Evolutionary conservation across 2,888 invertebrate genomes (phyloP).

Genomic region (Eristalinus aeneus): DNA sequence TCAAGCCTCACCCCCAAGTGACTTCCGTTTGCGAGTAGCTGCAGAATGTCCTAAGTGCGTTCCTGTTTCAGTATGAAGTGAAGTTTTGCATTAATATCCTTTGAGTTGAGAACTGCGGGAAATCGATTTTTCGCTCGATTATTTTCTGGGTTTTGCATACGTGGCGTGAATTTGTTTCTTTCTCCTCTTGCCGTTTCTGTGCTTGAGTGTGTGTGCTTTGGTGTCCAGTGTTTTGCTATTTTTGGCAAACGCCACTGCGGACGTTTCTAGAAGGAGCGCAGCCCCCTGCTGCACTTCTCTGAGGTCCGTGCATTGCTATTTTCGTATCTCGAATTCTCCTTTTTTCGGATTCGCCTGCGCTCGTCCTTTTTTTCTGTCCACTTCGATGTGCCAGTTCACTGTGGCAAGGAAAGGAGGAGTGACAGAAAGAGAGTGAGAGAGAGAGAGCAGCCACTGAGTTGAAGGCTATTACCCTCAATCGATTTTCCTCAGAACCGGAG

Average conservation of each 20-base stretch:
- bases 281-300: background rate
- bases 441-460: background rate
- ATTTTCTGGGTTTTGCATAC: too few species aligned
- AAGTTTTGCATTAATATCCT: conserved; percentile 28
- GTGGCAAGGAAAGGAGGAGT: background rate
- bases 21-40: too few species aligned
- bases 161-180: too few species aligned
- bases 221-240: conserved; percentile 30
- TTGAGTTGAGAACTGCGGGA: conserved; percentile 12
- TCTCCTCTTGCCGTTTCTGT: background rate
- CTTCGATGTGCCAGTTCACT: background rate
- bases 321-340: background rate
- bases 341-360: background rate
- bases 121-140: conserved; percentile 36
- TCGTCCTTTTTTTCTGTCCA: background rate
- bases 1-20: too few species aligned
- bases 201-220: background rate
- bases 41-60: too few species aligned
- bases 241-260: conserved; percentile 47
- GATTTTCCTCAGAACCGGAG: background rate
- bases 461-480: conserved; percentile 1
- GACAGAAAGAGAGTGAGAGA: background rate
- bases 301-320: conserved; percentile 37
- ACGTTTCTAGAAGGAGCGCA: background rate
- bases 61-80: background rate